A percentile compares a stretch with the other conserved stretches of the same genome.
phyloP scores from a whole-genome alignment of 1,140 invertebrate genomes.

The Drosophila leontia region DNA sequence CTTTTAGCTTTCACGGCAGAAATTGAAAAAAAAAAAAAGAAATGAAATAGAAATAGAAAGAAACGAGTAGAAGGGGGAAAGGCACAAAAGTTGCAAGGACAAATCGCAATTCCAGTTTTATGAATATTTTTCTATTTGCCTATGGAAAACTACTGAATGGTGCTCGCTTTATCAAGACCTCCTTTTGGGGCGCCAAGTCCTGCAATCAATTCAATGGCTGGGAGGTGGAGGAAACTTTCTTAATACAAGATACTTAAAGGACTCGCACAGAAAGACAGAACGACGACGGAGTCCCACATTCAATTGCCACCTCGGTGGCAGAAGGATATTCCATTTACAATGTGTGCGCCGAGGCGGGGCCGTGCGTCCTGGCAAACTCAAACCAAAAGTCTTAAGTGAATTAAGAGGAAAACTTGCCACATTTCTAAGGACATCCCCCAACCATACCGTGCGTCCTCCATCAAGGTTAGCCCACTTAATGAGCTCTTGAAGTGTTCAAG shows the following conservation, averaged over 20 bases:
- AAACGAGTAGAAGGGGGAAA: neutral
- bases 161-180: slow-evolving; percentile 36
- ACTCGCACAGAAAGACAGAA: slow-evolving; percentile 22
- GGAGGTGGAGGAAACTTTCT: slow-evolving; percentile 62
- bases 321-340: slow-evolving; percentile 59
- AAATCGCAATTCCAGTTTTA: slow-evolving; percentile 78
- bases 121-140: slow-evolving; percentile 81
- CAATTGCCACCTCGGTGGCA: slow-evolving; percentile 47
- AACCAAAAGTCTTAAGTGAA: slow-evolving; percentile 80
- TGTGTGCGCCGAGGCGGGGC: slow-evolving; percentile 30
- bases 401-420: slow-evolving; percentile 78
- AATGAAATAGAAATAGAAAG: neutral
- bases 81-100: slow-evolving; percentile 58
- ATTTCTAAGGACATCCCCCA: slow-evolving; percentile 62
- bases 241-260: slow-evolving; percentile 79
- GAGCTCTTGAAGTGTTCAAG: slow-evolving; percentile 66
- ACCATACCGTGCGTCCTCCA: slow-evolving; percentile 8
- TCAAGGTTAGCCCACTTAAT: slow-evolving; percentile 75
- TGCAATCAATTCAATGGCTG: slow-evolving; percentile 69
- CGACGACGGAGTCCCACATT: slow-evolving; percentile 35
- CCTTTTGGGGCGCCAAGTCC: slow-evolving; percentile 25
- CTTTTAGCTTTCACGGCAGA: slow-evolving; percentile 32
- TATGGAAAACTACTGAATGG: slow-evolving; percentile 75
- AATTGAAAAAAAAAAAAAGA: slow-evolving; percentile 61
- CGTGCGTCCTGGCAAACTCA: slow-evolving; percentile 45